Evolutionary conservation across 2,888 invertebrate species (phyloP), one percentile per base, ranked within the genome.

Genomic region (Lithophane semibrunnea): DNA sequence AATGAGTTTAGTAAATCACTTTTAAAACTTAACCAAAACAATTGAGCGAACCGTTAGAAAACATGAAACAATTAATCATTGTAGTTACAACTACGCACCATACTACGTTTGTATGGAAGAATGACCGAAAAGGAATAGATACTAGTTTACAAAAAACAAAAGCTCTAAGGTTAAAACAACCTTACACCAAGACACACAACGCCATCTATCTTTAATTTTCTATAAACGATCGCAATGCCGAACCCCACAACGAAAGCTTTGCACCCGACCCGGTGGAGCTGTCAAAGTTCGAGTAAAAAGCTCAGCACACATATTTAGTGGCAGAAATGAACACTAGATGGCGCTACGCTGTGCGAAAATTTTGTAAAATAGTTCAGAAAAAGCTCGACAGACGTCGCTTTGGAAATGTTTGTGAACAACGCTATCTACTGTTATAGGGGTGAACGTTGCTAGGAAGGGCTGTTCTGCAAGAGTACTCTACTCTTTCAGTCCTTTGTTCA

Each of bases 141-240:
- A 42, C 21, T 24, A 52, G 29, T 37, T 47, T 3, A 47, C 52
- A 65, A 58, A 68, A 7, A 52, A 58, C 49, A 37, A 65, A 72
- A 63, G 49, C 44, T 69, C 42, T 1, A 60, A 37, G 49, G 12
- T 29, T 65, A 8, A 24, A 58, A 3, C 29, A 56, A 72, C 10
- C 24, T 52, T 10, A 42, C n/a, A 64, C 65, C 61, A 61, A 61
- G 29, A 77, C 79, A 49, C 44, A 13, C 71, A 77, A 18, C 77
- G 82, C 79, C 86, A 84, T 88, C 86, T 87, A 69, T 66, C 29
- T 54, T 73, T 1, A n/a, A 54, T 21, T 2, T 21, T 18, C 3
- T 9, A 21, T 24, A 75, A 63, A 72, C 70, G 58, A 37, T 85
- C 16, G 0, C 21, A 63, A 1, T 13, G 12, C 12, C 0, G 1